Conservation (phyloP, 2,113 vertebrate genomes). For the Blennius ocellaris region DNA sequence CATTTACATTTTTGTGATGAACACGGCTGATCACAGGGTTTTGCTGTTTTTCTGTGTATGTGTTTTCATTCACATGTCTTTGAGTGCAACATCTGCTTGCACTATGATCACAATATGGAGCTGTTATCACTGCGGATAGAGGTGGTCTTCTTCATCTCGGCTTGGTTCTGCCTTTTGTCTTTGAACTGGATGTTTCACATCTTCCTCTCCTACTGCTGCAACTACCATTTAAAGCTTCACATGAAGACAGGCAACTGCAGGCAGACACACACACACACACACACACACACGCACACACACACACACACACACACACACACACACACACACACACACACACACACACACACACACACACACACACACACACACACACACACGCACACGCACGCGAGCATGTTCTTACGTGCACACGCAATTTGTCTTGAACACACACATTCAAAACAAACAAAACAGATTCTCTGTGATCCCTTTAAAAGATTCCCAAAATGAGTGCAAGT, state of each 20-base stretch:
- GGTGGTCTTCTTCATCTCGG: slow-evolving; percentile 35
- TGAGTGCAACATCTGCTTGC: slow-evolving; percentile 18
- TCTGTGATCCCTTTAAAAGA: slow-evolving; percentile 58
- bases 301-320: background rate
- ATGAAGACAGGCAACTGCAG: background rate
- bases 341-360: too few relatives aligned
- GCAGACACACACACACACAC: background rate
- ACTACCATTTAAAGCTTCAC: slow-evolving; percentile 44
- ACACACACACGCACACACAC: too few relatives aligned
- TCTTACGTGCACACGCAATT: too few relatives aligned
- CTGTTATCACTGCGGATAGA: slow-evolving; percentile 36
- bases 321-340: slow-evolving; percentile 8
- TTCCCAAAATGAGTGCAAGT: slow-evolving; percentile 54
- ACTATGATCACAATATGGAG: slow-evolving; percentile 38
- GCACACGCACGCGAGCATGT: too few relatives aligned
- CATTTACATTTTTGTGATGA: slow-evolving; percentile 19
- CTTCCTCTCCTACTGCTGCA: slow-evolving; percentile 4
- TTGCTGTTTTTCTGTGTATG: background rate
- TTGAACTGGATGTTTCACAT: slow-evolving; percentile 43
- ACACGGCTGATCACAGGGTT: slow-evolving; percentile 7
- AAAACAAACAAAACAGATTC: slow-evolving; percentile 59
- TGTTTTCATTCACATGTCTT: slow-evolving; percentile 21
- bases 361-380: slow-evolving; percentile 1
- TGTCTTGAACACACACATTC: slow-evolving; percentile 34
- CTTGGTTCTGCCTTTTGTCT: slow-evolving; percentile 53